Percentiles rank a stretch among this genome's conserved stretches.
phyloP scores from a whole-genome alignment of 2,888 invertebrate species.

The Cylindroiulus punctatus region DNA sequence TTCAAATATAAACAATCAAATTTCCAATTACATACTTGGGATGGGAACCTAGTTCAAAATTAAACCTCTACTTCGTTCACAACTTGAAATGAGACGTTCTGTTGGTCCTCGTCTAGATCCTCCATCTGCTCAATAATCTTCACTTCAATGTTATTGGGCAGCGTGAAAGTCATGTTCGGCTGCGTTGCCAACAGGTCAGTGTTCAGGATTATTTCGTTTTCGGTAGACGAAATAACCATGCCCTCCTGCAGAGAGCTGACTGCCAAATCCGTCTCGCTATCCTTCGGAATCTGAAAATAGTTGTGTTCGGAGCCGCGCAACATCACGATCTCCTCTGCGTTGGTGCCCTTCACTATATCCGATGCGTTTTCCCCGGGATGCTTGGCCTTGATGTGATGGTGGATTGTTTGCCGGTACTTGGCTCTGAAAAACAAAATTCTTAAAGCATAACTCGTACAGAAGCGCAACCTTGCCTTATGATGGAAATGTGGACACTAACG shows the following conservation, averaged over 20 bases:
- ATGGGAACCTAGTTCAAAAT: not conserved
- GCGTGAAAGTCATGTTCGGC: not conserved
- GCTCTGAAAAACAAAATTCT: slow-evolving; percentile 3
- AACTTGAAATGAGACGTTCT: not conserved
- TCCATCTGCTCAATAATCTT: not conserved
- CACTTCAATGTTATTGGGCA: not conserved
- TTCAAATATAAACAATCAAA: too few relatives aligned
- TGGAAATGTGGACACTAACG: not conserved
- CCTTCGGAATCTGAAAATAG: not conserved
- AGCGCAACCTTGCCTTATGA: too few relatives aligned
- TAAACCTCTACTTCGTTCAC: not conserved
- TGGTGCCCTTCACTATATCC: not conserved
- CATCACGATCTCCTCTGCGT: not conserved
- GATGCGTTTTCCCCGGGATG: slow-evolving; percentile 47
- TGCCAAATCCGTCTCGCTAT: not conserved
- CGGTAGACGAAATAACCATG: not conserved
- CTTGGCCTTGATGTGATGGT: slow-evolving; percentile 52
- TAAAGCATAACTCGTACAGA: too few relatives aligned
- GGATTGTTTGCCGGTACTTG: slow-evolving; percentile 54
- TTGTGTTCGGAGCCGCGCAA: not conserved
- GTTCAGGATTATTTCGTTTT: not conserved
- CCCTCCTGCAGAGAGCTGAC: not conserved
- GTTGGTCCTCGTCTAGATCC: not conserved
- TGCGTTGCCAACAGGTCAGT: not conserved
- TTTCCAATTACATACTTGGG: not conserved